Evolutionary conservation across 2,888 invertebrate genomes (phyloP).

Genomic region (Tiphia femorata): DNA sequence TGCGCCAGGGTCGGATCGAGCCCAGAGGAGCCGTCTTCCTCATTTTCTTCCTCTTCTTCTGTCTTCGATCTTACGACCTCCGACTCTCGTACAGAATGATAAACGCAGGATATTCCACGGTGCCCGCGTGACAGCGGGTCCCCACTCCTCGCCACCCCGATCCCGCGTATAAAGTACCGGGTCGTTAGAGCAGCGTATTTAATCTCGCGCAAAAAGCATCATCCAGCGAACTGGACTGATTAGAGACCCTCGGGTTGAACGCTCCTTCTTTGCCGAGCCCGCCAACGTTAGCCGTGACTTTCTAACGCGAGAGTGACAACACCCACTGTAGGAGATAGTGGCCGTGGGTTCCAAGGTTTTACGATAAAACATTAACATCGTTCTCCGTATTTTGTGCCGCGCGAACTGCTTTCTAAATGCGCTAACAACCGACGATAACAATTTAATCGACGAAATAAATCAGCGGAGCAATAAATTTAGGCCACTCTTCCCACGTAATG

Average conservation of each 20-base stretch:
- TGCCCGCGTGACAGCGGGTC: no score
- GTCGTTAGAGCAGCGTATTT: constrained; percentile 37
- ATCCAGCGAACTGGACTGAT: constrained; percentile 34
- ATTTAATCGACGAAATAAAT: background rate
- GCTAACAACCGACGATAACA: no score
- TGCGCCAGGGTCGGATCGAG: constrained; percentile 47
- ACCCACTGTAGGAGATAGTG: background rate
- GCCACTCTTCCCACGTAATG: background rate
- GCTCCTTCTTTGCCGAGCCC: constrained; percentile 8
- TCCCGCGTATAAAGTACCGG: constrained; percentile 37
- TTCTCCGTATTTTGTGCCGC: no score
- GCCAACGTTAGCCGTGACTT: constrained; percentile 12
- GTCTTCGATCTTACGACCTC: constrained; percentile 38
- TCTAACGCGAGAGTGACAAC: constrained; percentile 11
- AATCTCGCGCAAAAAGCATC: constrained; percentile 34
- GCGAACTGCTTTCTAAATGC: no score
- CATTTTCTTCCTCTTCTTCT: constrained; percentile 7
- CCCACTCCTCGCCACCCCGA: constrained; percentile 19
- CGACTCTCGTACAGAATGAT: constrained; percentile 37
- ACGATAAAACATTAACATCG: background rate
- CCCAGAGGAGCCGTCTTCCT: constrained; percentile 41
- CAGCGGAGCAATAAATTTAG: background rate
- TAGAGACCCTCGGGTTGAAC: constrained; percentile 18
- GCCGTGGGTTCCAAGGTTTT: constrained; percentile 5
- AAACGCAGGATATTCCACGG: constrained; percentile 44